Conservation (phyloP, 2,888 invertebrate species). For the Apotomis turbidana region DNA sequence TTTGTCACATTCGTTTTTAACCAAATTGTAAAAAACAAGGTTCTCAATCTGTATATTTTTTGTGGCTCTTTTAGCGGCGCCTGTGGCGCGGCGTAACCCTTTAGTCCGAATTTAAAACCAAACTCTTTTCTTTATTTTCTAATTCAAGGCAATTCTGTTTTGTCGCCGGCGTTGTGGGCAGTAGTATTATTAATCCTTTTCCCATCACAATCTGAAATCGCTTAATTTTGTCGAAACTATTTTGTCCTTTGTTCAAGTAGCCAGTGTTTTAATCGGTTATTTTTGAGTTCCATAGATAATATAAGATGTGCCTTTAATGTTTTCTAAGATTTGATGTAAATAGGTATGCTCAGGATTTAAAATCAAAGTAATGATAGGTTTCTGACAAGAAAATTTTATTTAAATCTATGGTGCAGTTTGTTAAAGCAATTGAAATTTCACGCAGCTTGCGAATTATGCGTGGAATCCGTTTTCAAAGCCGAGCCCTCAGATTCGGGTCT, state of each 20-base stretch:
- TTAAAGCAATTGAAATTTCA: conserved; percentile 18
- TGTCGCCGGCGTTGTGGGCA: conserved; percentile 49
- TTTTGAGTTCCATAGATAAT: conserved; percentile 18
- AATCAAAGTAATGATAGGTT: neutral
- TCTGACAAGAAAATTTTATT: conserved; percentile 2
- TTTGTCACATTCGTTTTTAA: conserved; percentile 65
- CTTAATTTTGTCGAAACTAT: conserved; percentile 63
- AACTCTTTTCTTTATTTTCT: conserved; percentile 52
- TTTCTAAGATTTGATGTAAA: neutral
- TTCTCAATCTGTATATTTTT: conserved; percentile 53
- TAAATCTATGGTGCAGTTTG: neutral
- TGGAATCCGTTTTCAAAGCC: conserved; percentile 20
- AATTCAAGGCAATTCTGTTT: conserved; percentile 49
- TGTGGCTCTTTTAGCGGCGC: conserved; percentile 69
- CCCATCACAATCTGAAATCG: conserved; percentile 69
- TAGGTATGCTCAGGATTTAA: neutral
- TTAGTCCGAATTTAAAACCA: conserved; percentile 70
- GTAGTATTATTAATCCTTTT: conserved; percentile 72
- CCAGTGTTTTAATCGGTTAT: conserved; percentile 36
- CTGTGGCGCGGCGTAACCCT: conserved; percentile 75
- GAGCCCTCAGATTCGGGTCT: conserved; percentile 20
- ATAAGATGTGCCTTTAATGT: neutral
- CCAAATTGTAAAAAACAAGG: conserved; percentile 32
- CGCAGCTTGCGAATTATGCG: conserved; percentile 29
- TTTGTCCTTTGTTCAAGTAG: conserved; percentile 58